These are phyloP conservation scores for Zelleria hepariella DNA, from an alignment of 2,888 invertebrate genomes.

Conservation along the genomic window DNA sequence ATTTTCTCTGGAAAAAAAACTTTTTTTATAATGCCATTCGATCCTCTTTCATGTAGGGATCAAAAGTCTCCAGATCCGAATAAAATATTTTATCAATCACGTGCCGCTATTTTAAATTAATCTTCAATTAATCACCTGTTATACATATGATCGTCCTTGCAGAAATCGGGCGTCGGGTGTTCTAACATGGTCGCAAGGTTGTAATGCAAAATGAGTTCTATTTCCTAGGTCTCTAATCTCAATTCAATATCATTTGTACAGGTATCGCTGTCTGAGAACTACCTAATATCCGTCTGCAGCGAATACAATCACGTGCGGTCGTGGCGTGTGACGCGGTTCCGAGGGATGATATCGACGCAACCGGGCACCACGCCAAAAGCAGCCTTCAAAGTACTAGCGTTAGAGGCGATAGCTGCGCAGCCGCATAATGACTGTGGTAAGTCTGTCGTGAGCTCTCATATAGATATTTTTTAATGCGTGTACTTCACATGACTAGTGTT, in stretches of 20 bases:
- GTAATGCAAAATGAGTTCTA: neutral
- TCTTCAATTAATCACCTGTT: too few species aligned
- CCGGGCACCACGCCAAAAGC: slow-evolving; percentile 98
- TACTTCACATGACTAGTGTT: too few species aligned
- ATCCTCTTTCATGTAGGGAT: too few species aligned
- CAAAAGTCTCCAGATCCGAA: too few species aligned
- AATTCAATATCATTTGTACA: slow-evolving; percentile 28
- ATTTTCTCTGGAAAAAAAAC: too few species aligned
- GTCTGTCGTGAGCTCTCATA: slow-evolving; percentile 11
- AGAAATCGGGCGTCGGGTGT: too few species aligned
- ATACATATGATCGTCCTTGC: too few species aligned
- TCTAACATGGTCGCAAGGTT: too few species aligned
- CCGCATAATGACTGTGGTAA: slow-evolving; percentile 78
- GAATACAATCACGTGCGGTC: slow-evolving; percentile 98
- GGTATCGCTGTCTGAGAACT: slow-evolving; percentile 95
- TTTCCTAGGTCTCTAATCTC: neutral
- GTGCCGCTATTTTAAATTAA: too few species aligned
- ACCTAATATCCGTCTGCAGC: slow-evolving; percentile 95
- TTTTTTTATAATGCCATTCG: too few species aligned
- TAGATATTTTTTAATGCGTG: too few species aligned
- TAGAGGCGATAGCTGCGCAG: slow-evolving; percentile 74
- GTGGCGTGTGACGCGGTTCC: slow-evolving; percentile 96
- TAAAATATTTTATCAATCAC: too few species aligned
- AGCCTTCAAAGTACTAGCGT: slow-evolving; percentile 94
- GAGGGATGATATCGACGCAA: slow-evolving; percentile 99